Conservation (phyloP, 37 sponge, comb jelly and placozoan species). For the Aplysina aerophoba region DNA sequence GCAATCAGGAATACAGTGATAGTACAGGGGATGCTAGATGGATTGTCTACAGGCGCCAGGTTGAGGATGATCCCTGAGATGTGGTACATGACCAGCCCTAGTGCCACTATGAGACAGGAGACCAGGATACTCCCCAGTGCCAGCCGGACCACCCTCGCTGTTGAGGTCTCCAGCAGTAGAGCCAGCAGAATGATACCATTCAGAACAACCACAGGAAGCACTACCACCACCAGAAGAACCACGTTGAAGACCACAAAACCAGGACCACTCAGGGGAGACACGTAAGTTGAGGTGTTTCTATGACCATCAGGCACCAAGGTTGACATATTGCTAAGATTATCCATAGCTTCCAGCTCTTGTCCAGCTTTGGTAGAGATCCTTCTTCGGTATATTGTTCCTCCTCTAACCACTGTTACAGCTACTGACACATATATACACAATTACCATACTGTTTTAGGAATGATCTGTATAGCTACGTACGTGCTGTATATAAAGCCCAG, state of each 20-base stretch:
- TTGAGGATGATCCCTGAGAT: not conserved
- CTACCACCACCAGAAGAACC: not conserved
- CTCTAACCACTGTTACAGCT: no score
- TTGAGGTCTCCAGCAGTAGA: not conserved
- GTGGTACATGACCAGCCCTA: not conserved
- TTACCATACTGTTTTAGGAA: no score
- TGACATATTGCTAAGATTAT: no score
- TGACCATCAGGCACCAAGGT: no score
- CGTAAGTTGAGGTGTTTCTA: no score
- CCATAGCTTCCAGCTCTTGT: no score
- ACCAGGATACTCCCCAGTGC: not conserved
- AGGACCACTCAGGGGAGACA: not conserved
- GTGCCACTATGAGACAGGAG: not conserved
- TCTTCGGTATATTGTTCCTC: no score
- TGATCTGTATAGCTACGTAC: no score
- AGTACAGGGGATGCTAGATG: not conserved
- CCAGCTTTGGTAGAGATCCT: no score
- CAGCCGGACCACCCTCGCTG: not conserved
- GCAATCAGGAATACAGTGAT: not conserved
- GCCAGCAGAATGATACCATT: not conserved
- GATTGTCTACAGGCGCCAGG: not conserved
- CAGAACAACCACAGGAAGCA: not conserved
- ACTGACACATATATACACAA: no score
- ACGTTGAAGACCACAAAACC: conserved; percentile 9
- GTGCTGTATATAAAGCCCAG: no score